Conservation (phyloP, 2,797 vertebrate species). For the Myoxocephalus aenaeus region DNA sequence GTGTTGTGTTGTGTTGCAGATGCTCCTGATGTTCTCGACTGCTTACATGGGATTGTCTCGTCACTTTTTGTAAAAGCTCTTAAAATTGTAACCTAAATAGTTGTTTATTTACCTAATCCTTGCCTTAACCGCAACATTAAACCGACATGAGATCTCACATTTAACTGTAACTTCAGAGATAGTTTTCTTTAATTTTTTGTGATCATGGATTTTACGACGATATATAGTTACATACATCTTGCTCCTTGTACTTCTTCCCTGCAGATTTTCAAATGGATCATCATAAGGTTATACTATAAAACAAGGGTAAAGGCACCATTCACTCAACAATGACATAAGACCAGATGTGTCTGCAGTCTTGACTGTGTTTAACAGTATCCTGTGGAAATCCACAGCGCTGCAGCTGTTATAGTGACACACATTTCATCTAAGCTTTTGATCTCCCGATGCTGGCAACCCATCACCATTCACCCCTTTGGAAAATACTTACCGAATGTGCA, state of each 20-base stretch:
- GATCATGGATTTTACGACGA: neutral
- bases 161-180: neutral
- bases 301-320: neutral
- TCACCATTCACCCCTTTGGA: slow-evolving; percentile 64
- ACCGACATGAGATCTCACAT: neutral
- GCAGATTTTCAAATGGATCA: neutral
- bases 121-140: neutral
- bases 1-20: neutral
- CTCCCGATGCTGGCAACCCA: slow-evolving; percentile 44
- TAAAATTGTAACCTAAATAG: neutral
- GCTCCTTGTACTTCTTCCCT: neutral
- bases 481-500: slow-evolving; percentile 51
- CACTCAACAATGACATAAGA: slow-evolving; percentile 3
- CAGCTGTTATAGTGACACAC: slow-evolving; percentile 70
- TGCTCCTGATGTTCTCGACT: neutral
- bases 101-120: neutral
- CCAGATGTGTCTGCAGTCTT: slow-evolving; percentile 10
- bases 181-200: neutral
- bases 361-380: slow-evolving; percentile 35
- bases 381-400: slow-evolving; percentile 54
- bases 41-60: neutral
- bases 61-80: neutral
- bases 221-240: neutral
- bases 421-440: slow-evolving; percentile 72
- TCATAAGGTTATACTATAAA: neutral